These are phyloP conservation scores for Conomelus anceps DNA, from an alignment of 2,888 invertebrate species.

Conservation along the genomic window DNA sequence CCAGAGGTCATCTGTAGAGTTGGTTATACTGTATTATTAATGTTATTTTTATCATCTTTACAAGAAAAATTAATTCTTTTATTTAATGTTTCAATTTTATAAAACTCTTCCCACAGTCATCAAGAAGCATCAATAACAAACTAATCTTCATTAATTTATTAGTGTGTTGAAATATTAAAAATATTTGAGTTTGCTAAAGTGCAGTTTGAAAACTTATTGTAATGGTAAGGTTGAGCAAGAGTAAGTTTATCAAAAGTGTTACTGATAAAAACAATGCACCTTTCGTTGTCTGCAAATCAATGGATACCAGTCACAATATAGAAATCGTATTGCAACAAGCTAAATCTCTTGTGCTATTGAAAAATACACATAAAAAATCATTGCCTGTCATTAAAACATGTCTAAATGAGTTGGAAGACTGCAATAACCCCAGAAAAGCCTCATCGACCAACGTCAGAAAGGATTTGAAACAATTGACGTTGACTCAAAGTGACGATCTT, in stretches of 20 bases:
- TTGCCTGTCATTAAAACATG: neutral
- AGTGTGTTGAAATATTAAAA: neutral
- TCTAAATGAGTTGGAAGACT: neutral
- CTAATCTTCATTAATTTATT: neutral
- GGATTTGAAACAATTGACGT: neutral
- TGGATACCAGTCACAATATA: neutral
- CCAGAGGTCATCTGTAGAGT: too few relatives aligned
- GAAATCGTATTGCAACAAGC: neutral
- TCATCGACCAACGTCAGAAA: neutral
- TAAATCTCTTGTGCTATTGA: neutral
- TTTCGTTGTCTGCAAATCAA: neutral
- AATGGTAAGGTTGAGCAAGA: neutral
- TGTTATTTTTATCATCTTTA: too few relatives aligned
- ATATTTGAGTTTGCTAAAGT: neutral
- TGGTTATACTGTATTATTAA: too few relatives aligned
- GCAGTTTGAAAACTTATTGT: neutral
- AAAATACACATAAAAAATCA: neutral
- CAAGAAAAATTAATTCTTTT: too few relatives aligned
- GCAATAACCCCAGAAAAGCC: neutral
- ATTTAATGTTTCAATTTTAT: too few relatives aligned
- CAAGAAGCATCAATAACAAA: neutral
- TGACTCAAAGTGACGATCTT: neutral
- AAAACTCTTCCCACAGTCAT: neutral
- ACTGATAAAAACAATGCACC: neutral
- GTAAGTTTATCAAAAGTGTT: neutral